phyloP scores from a whole-genome alignment of 2,113 vertebrate species.

The Dascyllus trimaculatus region DNA sequence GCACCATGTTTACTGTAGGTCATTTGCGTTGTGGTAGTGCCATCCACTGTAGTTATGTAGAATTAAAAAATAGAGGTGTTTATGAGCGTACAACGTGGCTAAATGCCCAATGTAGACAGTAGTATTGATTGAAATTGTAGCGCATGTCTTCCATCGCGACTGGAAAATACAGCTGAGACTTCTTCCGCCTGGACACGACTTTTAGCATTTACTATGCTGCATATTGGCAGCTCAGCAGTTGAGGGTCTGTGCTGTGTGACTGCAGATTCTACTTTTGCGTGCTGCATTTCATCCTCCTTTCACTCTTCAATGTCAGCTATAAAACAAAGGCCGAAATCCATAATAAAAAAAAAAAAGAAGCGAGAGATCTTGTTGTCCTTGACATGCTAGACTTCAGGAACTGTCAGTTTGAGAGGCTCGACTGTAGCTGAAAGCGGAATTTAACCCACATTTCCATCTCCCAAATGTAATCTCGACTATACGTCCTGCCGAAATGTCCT shows the following conservation, averaged over 20 bases:
- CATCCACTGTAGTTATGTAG: neutral
- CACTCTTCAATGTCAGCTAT: constrained; percentile 13
- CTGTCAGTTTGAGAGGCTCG: neutral
- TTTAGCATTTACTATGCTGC: neutral
- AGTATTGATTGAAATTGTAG: neutral
- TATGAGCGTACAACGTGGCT: neutral
- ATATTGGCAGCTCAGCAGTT: constrained; percentile 6
- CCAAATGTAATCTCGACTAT: constrained; percentile 30
- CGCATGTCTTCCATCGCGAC: neutral
- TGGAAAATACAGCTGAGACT: neutral
- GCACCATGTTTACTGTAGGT: no score
- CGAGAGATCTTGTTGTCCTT: constrained; percentile 39
- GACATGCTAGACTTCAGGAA: constrained; percentile 33
- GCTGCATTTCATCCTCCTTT: constrained; percentile 15
- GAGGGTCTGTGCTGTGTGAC: neutral
- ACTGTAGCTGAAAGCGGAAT: constrained; percentile 19
- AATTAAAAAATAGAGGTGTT: neutral
- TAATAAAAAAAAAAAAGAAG: neutral
- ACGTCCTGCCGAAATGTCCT: constrained; percentile 47
- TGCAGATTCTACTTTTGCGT: constrained; percentile 2
- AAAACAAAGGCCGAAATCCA: constrained; percentile 26
- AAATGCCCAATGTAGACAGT: neutral
- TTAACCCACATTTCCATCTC: constrained; percentile 42
- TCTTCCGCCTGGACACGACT: neutral
- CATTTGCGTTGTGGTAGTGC: neutral